These are phyloP conservation scores for Chaitophorus viminalis DNA, from an alignment of 2,888 invertebrate genomes.

Conservation along the genomic window DNA sequence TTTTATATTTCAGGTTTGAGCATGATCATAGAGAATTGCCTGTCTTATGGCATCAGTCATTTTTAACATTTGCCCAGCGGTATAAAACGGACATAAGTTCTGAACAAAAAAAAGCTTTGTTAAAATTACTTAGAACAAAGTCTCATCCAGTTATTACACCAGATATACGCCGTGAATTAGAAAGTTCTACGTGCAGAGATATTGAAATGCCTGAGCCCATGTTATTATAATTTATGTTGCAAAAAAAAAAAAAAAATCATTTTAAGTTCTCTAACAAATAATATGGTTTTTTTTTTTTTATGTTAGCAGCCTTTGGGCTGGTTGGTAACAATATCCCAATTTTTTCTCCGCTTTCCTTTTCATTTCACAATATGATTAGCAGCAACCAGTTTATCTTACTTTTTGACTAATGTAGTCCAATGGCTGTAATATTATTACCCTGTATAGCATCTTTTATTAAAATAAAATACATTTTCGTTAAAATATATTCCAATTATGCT, in stretches of 20 bases:
- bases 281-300: neutral
- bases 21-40: constrained; percentile 85
- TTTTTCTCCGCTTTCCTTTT: too few relatives aligned
- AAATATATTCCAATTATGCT: too few relatives aligned
- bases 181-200: constrained; percentile 84
- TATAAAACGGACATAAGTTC: constrained; percentile 94
- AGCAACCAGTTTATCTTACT: too few relatives aligned
- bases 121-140: constrained; percentile 81
- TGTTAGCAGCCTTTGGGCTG: neutral
- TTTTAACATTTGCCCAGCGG: constrained; percentile 92
- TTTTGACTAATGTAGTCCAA: too few relatives aligned
- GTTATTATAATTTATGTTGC: neutral
- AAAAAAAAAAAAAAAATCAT: neutral
- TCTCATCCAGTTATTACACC: constrained; percentile 78
- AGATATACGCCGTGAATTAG: constrained; percentile 88
- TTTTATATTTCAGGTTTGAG: constrained; percentile 76
- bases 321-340: too few relatives aligned
- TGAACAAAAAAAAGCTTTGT: constrained; percentile 89
- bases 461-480: too few relatives aligned
- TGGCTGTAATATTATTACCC: too few relatives aligned
- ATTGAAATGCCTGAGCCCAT: constrained; percentile 69
- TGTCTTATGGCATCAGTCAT: constrained; percentile 96
- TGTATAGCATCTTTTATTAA: too few relatives aligned
- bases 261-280: neutral
- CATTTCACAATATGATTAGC: too few relatives aligned